Conservation (phyloP, 2,888 invertebrate species). For the Leptinotarsa peninsularis region DNA sequence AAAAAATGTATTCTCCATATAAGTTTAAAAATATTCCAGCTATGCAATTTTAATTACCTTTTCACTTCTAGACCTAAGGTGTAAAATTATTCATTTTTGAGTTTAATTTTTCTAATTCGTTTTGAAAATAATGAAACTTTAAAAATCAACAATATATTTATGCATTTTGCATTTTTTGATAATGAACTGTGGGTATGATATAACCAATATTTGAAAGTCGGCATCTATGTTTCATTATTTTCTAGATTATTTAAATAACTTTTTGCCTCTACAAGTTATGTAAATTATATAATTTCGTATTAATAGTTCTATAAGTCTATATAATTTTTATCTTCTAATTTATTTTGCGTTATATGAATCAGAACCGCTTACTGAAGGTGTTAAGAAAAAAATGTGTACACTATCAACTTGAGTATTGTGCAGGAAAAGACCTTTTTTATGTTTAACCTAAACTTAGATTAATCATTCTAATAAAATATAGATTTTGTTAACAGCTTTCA, state of each 20-base stretch:
- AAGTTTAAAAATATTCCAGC: neutral
- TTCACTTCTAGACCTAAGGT: too few species aligned
- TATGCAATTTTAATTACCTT: neutral
- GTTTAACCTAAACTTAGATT: neutral
- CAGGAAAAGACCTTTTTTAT: slow-evolving; percentile 17
- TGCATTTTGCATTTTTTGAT: slow-evolving; percentile 3
- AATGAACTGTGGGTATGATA: neutral
- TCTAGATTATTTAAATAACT: slow-evolving; percentile 16
- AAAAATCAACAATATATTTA: neutral
- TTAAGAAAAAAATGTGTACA: slow-evolving; percentile 20
- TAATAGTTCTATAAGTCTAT: slow-evolving; percentile 17
- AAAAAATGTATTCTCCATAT: neutral
- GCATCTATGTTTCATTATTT: slow-evolving; percentile 24
- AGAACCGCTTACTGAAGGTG: slow-evolving; percentile 23
- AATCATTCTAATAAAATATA: too few species aligned
- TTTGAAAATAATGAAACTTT: too few species aligned
- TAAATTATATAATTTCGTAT: slow-evolving; percentile 29
- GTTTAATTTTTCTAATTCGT: too few species aligned
- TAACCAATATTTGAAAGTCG: slow-evolving; percentile 16
- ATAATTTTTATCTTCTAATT: slow-evolving; percentile 20
- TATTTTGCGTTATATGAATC: slow-evolving; percentile 19
- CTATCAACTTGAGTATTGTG: slow-evolving; percentile 22
- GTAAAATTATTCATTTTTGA: too few species aligned
- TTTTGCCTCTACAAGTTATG: slow-evolving; percentile 26
- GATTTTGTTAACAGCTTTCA: too few species aligned